Evolutionary conservation across 2,888 invertebrate genomes (phyloP).

Genomic region (Brachycybe producta): DNA sequence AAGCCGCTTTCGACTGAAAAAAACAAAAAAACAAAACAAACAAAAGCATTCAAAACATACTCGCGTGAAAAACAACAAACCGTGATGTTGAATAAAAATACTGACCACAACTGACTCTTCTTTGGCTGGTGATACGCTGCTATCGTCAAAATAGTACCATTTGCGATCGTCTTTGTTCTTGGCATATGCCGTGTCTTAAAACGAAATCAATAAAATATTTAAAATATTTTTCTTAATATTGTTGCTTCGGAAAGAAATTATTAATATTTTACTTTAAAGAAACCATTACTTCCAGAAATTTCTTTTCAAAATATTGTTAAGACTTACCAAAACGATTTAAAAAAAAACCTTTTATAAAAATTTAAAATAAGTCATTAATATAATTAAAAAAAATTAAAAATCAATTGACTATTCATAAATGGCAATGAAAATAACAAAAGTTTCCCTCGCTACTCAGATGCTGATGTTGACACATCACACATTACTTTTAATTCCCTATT

Average conservation of each 20-base stretch:
- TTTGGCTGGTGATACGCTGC: conserved; percentile 33
- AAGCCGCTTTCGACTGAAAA: conserved; percentile 38
- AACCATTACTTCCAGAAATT: no score
- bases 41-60: neutral
- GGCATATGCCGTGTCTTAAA: conserved; percentile 40
- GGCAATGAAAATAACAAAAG: neutral
- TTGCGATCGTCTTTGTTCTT: conserved; percentile 35
- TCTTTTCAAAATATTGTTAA: no score
- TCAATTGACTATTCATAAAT: no score
- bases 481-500: no score
- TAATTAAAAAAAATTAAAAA: no score
- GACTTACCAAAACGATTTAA: no score
- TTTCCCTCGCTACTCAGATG: no score
- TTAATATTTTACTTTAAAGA: neutral
- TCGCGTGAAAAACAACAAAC: neutral
- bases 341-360: no score
- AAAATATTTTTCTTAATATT: neutral
- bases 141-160: conserved; percentile 44
- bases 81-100: conserved; percentile 8
- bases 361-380: no score
- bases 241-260: neutral
- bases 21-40: conserved; percentile 11
- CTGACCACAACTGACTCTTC: conserved; percentile 38
- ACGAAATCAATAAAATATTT: conserved; percentile 11
- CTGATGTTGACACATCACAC: no score